phyloP scores from a whole-genome alignment of 1,140 invertebrate species.

The Drosophila watanabei region DNA sequence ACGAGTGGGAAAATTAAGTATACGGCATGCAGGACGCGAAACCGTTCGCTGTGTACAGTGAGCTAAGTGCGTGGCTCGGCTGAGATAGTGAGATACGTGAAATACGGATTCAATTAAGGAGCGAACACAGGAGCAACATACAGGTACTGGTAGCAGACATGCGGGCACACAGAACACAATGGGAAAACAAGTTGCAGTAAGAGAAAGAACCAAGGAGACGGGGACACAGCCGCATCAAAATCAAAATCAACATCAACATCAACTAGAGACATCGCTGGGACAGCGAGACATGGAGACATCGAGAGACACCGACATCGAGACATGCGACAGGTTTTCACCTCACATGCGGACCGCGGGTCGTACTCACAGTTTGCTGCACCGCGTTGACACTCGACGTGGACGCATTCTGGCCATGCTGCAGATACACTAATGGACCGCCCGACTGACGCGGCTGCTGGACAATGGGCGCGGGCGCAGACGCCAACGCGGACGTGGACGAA shows the following conservation, averaged over 20 bases:
- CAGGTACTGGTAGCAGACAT: slow-evolving; percentile 27
- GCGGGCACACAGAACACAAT: slow-evolving; percentile 33
- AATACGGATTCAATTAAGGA: slow-evolving; percentile 79
- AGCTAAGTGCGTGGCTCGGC: slow-evolving; percentile 60
- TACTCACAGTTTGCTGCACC: slow-evolving; percentile 85
- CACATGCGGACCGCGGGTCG: slow-evolving; percentile 58
- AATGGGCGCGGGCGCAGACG: slow-evolving; percentile 61
- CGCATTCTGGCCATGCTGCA: slow-evolving; percentile 78
- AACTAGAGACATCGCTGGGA: slow-evolving; percentile 20
- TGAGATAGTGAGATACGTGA: slow-evolving; percentile 71
- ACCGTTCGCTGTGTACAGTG: slow-evolving; percentile 28
- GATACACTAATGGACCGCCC: slow-evolving; percentile 80
- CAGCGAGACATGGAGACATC: slow-evolving; percentile 22
- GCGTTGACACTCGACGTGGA: slow-evolving; percentile 69
- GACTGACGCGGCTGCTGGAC: slow-evolving; percentile 78
- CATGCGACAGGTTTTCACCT: slow-evolving; percentile 72
- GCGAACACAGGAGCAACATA: slow-evolving; percentile 40
- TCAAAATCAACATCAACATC: slow-evolving; percentile 14
- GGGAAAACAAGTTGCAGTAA: slow-evolving; percentile 44
- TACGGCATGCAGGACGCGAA: slow-evolving; percentile 49
- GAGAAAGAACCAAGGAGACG: slow-evolving; percentile 40
- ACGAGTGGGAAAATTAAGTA: slow-evolving; percentile 34
- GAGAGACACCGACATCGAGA: slow-evolving; percentile 29
- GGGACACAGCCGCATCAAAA: slow-evolving; percentile 33
- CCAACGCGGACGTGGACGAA: slow-evolving; percentile 20